phyloP scores from a whole-genome alignment of 2,888 invertebrate genomes.

The Reticulitermes lucifugus region DNA sequence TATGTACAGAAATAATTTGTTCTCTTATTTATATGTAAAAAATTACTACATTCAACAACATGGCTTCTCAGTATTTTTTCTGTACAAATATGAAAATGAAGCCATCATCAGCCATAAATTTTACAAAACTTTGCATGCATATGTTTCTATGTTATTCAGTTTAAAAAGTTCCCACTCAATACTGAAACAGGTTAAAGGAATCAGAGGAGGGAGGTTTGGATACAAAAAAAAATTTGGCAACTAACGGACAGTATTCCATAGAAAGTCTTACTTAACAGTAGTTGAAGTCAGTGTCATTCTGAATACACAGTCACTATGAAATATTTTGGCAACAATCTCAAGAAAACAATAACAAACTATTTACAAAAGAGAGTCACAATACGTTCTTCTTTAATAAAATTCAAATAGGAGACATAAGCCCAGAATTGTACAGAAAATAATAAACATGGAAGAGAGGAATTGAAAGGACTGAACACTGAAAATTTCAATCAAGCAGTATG shows the following conservation, averaged over 20 bases:
- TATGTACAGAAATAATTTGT: conserved; percentile 41
- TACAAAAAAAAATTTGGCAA: conserved; percentile 43
- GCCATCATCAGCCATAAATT: conserved; percentile 14
- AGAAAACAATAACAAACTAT: conserved; percentile 41
- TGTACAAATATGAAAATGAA: conserved; percentile 40
- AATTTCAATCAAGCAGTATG: neutral
- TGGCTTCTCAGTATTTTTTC: conserved; percentile 23
- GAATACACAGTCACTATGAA: conserved; percentile 5
- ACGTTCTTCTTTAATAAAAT: conserved; percentile 9
- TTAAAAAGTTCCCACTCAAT: conserved; percentile 20
- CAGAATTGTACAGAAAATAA: neutral
- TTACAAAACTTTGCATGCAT: conserved; percentile 26
- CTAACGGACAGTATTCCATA: conserved; percentile 17
- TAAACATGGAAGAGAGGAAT: neutral
- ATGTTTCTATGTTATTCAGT: neutral
- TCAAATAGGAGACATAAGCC: neutral
- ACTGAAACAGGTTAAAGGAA: conserved; percentile 33
- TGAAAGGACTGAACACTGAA: neutral
- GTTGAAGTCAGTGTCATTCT: conserved; percentile 1
- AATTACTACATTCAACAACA: conserved; percentile 41
- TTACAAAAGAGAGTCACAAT: conserved; percentile 34
- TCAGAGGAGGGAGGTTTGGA: neutral
- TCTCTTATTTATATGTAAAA: conserved; percentile 36
- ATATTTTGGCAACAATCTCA: conserved; percentile 39
- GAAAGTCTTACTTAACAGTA: neutral